Evolutionary conservation across 2,797 vertebrate species (phyloP).

Genomic region (Microctenopoma steveboyesi): DNA sequence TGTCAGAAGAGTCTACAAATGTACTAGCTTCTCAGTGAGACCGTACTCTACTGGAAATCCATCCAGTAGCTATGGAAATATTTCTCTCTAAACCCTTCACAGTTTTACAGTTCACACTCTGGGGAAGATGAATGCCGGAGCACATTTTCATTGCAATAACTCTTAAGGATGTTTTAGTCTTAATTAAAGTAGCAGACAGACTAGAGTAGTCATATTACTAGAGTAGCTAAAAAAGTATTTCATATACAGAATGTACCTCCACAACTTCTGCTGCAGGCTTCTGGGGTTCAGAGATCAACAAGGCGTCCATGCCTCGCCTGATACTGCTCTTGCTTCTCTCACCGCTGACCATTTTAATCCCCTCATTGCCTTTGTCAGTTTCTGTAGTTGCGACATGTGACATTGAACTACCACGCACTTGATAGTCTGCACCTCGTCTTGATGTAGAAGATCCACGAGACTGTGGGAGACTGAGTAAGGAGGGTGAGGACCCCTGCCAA

Average conservation of each 20-base stretch:
- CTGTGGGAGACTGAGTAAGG: constrained; percentile 66
- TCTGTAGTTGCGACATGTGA: constrained; percentile 53
- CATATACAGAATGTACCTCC: constrained; percentile 51
- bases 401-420: constrained; percentile 29
- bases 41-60: neutral
- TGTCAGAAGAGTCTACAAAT: neutral
- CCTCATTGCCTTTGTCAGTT: constrained; percentile 40
- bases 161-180: neutral
- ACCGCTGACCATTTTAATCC: neutral
- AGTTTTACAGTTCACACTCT: neutral
- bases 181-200: neutral
- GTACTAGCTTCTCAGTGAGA: neutral
- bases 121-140: neutral
- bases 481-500: constrained; percentile 78
- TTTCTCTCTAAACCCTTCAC: neutral
- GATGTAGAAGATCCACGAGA: constrained; percentile 66
- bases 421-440: constrained; percentile 46
- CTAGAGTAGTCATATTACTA: accelerated
- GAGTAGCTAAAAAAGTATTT: neutral
- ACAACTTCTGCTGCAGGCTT: constrained; percentile 70
- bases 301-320: constrained; percentile 77
- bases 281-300: constrained; percentile 78
- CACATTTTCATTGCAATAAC: neutral
- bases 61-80: neutral
- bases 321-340: constrained; percentile 78